These are phyloP conservation scores for Oreochromis aureus DNA, from an alignment of 2,113 vertebrate genomes.

Conservation along the genomic window DNA sequence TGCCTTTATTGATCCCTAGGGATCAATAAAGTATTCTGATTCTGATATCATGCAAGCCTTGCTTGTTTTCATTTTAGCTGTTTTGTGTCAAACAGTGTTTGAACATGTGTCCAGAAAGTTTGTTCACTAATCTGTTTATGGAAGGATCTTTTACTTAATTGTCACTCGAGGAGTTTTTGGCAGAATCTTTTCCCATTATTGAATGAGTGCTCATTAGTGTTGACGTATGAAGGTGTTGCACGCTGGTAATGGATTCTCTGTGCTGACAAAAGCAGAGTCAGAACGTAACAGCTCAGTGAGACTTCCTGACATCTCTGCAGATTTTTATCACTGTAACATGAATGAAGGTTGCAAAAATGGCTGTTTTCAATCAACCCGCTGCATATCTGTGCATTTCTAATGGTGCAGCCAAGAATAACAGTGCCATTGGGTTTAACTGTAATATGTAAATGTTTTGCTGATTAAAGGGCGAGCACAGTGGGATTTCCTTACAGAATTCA, in stretches of 20 bases:
- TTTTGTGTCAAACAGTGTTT: background rate
- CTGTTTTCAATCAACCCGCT: background rate
- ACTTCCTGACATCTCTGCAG: background rate
- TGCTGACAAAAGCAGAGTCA: background rate
- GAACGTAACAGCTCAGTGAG: background rate
- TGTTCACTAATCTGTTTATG: background rate
- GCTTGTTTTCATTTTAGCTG: background rate
- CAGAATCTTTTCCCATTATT: background rate
- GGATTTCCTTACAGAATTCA: background rate
- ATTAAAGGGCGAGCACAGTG: background rate
- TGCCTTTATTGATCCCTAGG: background rate
- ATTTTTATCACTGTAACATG: background rate
- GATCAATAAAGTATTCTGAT: background rate
- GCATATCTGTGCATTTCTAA: conserved; percentile 28
- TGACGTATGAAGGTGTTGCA: background rate
- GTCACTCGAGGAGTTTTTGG: background rate
- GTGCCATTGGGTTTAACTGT: background rate
- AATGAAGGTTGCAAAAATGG: background rate
- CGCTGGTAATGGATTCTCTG: background rate
- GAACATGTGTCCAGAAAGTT: background rate
- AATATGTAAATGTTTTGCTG: background rate
- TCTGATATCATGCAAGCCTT: accelerated
- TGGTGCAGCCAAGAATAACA: conserved; percentile 7
- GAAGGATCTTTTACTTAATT: background rate
- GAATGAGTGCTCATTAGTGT: background rate